Evolutionary conservation across 2,888 invertebrate genomes (phyloP).

Genomic region (Nomada flava): DNA sequence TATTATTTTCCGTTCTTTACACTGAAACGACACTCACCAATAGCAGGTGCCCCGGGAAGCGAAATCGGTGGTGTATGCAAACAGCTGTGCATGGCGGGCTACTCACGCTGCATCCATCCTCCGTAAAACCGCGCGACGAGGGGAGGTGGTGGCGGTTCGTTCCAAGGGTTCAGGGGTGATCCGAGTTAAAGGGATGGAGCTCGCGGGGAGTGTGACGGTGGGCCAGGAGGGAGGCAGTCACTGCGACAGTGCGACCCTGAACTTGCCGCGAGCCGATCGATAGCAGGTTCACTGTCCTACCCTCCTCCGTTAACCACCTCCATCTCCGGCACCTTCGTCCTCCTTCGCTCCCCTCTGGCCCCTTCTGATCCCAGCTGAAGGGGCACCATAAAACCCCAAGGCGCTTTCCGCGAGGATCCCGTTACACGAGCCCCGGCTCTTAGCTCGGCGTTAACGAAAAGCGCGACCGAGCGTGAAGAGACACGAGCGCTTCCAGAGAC

Average conservation of each 20-base stretch:
- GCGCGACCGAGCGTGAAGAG: slow-evolving; percentile 77
- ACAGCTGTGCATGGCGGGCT: slow-evolving; percentile 79
- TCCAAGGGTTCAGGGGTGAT: slow-evolving; percentile 61
- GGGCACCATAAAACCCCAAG: slow-evolving; percentile 77
- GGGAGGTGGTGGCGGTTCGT: slow-evolving; percentile 40
- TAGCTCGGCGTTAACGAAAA: slow-evolving; percentile 78
- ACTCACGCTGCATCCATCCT: slow-evolving; percentile 68
- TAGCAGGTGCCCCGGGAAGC: neutral
- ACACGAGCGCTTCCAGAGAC: slow-evolving; percentile 73
- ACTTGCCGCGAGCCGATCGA: slow-evolving; percentile 80
- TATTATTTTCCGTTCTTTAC: slow-evolving; percentile 75
- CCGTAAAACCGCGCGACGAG: slow-evolving; percentile 65
- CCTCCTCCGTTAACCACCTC: slow-evolving; percentile 64
- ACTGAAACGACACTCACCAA: slow-evolving; percentile 38
- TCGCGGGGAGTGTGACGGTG: slow-evolving; percentile 46
- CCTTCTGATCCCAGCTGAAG: slow-evolving; percentile 65
- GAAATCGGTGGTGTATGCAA: slow-evolving; percentile 73
- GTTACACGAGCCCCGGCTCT: slow-evolving; percentile 77
- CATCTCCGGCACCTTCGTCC: slow-evolving; percentile 57
- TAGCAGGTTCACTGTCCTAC: slow-evolving; percentile 81
- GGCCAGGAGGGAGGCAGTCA: slow-evolving; percentile 51
- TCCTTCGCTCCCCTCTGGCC: slow-evolving; percentile 43
- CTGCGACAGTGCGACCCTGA: slow-evolving; percentile 80
- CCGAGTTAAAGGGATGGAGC: slow-evolving; percentile 53
- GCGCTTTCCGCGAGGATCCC: slow-evolving; percentile 78